Conservation (phyloP, 2,888 invertebrate genomes). For the Diarsia mendica region DNA sequence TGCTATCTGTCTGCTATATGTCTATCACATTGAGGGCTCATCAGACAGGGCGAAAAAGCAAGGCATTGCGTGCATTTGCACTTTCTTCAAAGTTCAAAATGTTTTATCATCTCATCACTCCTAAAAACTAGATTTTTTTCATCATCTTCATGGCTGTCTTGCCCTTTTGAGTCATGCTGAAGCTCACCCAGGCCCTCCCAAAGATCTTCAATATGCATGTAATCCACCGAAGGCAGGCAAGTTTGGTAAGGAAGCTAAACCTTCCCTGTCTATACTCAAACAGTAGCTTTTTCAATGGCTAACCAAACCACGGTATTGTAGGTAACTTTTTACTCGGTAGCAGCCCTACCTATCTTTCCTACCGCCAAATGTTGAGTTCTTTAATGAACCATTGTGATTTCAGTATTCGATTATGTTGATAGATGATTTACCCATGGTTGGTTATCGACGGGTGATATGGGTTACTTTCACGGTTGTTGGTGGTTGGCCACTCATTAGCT, state of each 20-base stretch:
- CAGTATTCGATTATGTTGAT: slow-evolving; percentile 87
- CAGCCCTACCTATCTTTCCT: slow-evolving; percentile 66
- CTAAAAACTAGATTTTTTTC: background rate
- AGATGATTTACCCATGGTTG: slow-evolving; percentile 79
- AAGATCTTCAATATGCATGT: no score
- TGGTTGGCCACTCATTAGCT: slow-evolving; percentile 67
- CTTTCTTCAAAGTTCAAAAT: background rate
- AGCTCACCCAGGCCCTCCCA: no score
- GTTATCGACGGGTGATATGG: slow-evolving; percentile 59
- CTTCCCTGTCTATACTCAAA: background rate
- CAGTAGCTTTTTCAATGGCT: background rate
- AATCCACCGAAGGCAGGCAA: no score
- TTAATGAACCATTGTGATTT: slow-evolving; percentile 89
- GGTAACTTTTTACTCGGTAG: slow-evolving; percentile 44
- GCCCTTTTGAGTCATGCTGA: background rate
- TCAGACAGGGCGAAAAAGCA: no score
- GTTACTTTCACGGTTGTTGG: slow-evolving; percentile 62
- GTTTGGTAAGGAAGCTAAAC: no score
- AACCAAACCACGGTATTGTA: background rate
- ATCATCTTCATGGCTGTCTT: background rate
- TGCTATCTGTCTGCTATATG: no score
- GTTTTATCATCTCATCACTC: background rate
- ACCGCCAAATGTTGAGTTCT: slow-evolving; percentile 72
- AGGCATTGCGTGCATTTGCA: no score
- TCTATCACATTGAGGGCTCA: no score